Base-by-base conservation (phyloP, 2,797 vertebrate genomes). In the Phataginus tetradactyla region DNA sequence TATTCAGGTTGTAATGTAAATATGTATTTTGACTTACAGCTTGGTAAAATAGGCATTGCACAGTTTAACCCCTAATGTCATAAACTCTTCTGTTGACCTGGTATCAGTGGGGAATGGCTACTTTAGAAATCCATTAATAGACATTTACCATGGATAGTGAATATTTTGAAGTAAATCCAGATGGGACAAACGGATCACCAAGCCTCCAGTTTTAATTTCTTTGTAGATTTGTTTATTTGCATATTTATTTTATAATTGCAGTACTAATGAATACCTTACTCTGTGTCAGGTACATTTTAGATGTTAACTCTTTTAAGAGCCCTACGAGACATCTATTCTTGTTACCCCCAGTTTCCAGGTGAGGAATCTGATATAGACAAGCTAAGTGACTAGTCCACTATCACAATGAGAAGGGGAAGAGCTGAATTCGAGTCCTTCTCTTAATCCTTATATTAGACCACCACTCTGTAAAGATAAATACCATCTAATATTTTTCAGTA, bases 141-240 rank as follows among this genome's bases (percentile, higher is more conserved):
- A 63, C 79, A 85, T 23, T 49, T 89, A 57, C 37, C n/a, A 49
- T 12, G 1, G 59, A 25, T 12, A 37, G 9, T 93, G 81, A 51
- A 27, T 93, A n/a, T 78, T 93, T 74, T 93, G 66, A 84, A 91
- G n/a, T 91, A 34, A 89, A 66, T 75, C 20, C n/a, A 71, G 74
- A 51, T 42, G 20, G 23, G 80, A 57, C 13, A 69, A 85, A 69
- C 5, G 17, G 29, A 55, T 10, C 4, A 59, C 12, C n/a, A 55
- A 29, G 14, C 29, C 17, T 68, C 34, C 49, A 71, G 5, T 34
- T 93, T 53, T 42, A 27, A 34, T 39, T 59, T 78, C 10, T 95
- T 75, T 61, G 34, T 81, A 20, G 68, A 34, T 10, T 53, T 86
- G 27, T 14, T 15, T n/a, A 9, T 15, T 39, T 90, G 5, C 61